Conservation (phyloP, 2,113 vertebrate species). For the Ahaetulla prasina region DNA sequence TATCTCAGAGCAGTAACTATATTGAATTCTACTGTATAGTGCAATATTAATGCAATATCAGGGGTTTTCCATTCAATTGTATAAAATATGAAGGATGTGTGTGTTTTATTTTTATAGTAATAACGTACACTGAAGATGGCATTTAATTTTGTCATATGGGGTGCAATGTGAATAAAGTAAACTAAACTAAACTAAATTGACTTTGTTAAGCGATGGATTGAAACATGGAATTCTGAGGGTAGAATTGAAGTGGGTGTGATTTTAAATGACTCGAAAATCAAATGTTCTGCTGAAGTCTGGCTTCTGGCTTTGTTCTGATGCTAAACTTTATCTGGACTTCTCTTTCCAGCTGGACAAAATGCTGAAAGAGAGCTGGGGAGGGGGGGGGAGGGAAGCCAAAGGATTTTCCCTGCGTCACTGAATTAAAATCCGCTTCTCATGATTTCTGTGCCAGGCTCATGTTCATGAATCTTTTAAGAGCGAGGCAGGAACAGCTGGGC, state of each 20-base stretch:
- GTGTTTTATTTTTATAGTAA: too few relatives aligned
- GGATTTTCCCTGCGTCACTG: neutral
- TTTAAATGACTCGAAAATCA: neutral
- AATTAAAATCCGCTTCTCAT: neutral
- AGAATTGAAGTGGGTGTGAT: neutral
- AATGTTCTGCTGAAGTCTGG: neutral
- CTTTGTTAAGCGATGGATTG: too few relatives aligned
- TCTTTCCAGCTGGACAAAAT: neutral
- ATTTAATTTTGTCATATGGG: too few relatives aligned
- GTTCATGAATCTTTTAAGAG: neutral
- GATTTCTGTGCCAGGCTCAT: neutral
- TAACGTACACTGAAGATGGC: too few relatives aligned
- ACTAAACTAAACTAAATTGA: too few relatives aligned
- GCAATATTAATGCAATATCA: too few relatives aligned
- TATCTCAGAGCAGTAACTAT: too few relatives aligned
- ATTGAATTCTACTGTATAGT: too few relatives aligned
- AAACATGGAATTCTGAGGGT: neutral
- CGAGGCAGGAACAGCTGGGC: neutral
- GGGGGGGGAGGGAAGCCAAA: neutral
- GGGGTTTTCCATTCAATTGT: too few relatives aligned
- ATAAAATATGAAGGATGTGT: too few relatives aligned
- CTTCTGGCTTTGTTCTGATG: neutral
- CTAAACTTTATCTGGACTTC: neutral
- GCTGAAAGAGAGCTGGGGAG: neutral
- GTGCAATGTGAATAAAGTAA: too few relatives aligned